These are phyloP conservation scores for Lampris megalopsis DNA, from an alignment of 2,113 vertebrate species.

Conservation along the genomic window DNA sequence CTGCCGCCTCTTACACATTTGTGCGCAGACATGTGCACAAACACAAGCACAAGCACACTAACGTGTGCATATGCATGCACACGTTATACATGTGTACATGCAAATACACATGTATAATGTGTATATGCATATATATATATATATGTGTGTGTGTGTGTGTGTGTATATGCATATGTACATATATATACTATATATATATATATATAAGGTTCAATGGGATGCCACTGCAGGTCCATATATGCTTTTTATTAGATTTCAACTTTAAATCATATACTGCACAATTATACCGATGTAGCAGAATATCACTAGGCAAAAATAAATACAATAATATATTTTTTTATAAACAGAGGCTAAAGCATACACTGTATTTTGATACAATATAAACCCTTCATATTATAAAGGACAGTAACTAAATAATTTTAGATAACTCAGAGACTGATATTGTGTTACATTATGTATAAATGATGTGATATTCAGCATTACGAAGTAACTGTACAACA, in stretches of 20 bases:
- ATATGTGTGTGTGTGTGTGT: too few relatives aligned
- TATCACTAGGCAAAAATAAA: conserved; percentile 56
- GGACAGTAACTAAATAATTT: conserved; percentile 39
- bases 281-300: conserved; percentile 34
- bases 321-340: conserved; percentile 39
- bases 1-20: neutral
- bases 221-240: too few relatives aligned
- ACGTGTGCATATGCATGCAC: neutral
- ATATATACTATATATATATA: too few relatives aligned
- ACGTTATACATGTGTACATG: too few relatives aligned
- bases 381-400: conserved; percentile 49
- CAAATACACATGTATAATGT: too few relatives aligned
- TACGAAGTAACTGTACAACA: conserved; percentile 36
- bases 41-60: neutral
- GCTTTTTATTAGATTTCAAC: conserved; percentile 62
- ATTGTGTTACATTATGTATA: conserved; percentile 20
- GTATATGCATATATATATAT: too few relatives aligned
- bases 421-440: conserved; percentile 37
- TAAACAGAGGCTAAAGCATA: conserved; percentile 65
- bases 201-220: too few relatives aligned
- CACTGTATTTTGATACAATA: conserved; percentile 35
- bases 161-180: too few relatives aligned
- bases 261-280: conserved; percentile 52
- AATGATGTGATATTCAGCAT: conserved; percentile 28
- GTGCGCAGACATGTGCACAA: neutral